Evolutionary conservation across 2,888 invertebrate genomes (phyloP).

Genomic region (Epistrophe grossulariae): DNA sequence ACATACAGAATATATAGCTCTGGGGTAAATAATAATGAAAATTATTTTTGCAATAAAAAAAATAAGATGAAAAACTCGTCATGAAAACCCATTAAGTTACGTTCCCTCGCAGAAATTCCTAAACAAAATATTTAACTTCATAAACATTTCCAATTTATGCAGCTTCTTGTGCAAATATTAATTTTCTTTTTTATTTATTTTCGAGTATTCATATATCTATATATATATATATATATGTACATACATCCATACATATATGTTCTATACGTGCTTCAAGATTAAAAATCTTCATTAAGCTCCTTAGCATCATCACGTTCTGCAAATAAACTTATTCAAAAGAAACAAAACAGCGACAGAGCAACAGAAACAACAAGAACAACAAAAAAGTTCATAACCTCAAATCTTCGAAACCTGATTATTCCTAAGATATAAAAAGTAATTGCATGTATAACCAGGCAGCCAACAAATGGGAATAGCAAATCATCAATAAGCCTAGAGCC

Average conservation of each 20-base stretch:
- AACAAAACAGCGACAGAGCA: background rate
- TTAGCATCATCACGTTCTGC: slow-evolving; percentile 46
- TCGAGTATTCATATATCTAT: background rate
- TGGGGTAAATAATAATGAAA: background rate
- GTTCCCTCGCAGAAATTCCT: background rate
- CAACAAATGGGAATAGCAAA: slow-evolving; percentile 49
- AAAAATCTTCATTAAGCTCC: slow-evolving; percentile 48
- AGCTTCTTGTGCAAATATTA: slow-evolving; percentile 28
- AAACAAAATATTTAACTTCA: slow-evolving; percentile 23
- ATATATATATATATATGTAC: background rate
- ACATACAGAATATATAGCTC: background rate
- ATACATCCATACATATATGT: background rate
- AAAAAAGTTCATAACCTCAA: slow-evolving; percentile 54
- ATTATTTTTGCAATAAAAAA: background rate
- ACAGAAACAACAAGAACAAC: slow-evolving; percentile 3
- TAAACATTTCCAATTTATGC: slow-evolving; percentile 29
- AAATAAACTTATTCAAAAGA: slow-evolving; percentile 49
- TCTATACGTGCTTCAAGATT: slow-evolving; percentile 28
- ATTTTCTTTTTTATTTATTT: slow-evolving; percentile 12
- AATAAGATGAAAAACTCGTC: background rate
- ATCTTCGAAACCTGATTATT: slow-evolving; percentile 62
- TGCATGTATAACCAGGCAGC: slow-evolving; percentile 53
- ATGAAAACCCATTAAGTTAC: background rate
- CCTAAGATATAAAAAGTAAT: slow-evolving; percentile 51
- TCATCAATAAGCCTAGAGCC: slow-evolving; percentile 62